Evolutionary conservation across 2,888 invertebrate genomes (phyloP).

Genomic region (Hybos culiciformis): DNA sequence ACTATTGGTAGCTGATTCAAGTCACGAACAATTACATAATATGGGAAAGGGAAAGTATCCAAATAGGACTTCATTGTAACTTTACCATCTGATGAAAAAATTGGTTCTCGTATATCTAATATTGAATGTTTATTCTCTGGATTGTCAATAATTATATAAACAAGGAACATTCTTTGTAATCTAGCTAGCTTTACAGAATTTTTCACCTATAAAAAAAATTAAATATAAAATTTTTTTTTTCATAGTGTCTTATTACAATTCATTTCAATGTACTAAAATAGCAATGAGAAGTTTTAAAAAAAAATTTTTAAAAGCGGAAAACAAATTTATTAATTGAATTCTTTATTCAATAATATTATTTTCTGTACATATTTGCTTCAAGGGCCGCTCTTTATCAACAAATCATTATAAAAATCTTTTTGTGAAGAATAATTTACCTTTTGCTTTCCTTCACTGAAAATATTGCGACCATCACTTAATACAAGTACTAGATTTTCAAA

Average conservation of each 20-base stretch:
- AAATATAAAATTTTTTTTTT: no score
- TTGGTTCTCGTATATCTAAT: constrained; percentile 70
- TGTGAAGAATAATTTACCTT: constrained; percentile 38
- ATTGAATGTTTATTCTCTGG: constrained; percentile 86
- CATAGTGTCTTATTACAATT: no score
- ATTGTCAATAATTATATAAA: constrained; percentile 93
- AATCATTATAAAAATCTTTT: not conserved
- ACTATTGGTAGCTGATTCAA: constrained; percentile 77
- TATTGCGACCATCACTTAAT: constrained; percentile 89
- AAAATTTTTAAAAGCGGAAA: constrained; percentile 9
- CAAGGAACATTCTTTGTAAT: constrained; percentile 74
- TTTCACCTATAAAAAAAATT: constrained; percentile 38
- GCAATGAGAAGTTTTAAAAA: not conserved
- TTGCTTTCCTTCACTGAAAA: constrained; percentile 75
- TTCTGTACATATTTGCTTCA: no score
- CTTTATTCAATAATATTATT: not conserved
- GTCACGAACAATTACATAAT: constrained; percentile 87
- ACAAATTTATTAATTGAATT: not conserved
- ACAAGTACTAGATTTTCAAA: constrained; percentile 61
- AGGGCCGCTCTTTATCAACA: no score
- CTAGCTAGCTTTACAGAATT: constrained; percentile 69
- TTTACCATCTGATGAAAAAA: constrained; percentile 47
- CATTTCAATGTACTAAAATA: no score
- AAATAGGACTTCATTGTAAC: constrained; percentile 67
- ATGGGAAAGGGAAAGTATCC: constrained; percentile 95